These are phyloP conservation scores for Notiomystis cincta DNA, from an alignment of 2,113 vertebrate species.

Conservation along the genomic window DNA sequence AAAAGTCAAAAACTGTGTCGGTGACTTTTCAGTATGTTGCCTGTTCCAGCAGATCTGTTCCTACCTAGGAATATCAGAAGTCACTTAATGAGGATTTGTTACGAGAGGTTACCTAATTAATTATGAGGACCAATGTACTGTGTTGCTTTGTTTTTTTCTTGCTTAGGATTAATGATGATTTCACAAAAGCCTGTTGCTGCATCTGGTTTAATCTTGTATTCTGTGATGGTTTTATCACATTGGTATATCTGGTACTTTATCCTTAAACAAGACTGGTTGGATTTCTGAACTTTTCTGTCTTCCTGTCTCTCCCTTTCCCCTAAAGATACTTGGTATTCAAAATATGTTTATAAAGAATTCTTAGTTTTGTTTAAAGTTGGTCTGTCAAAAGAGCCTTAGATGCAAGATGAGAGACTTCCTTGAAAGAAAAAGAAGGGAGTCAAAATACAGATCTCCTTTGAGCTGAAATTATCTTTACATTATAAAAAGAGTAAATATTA, in stretches of 20 bases:
- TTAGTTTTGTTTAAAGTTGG: neutral
- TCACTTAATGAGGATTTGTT: neutral
- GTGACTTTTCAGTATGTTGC: neutral
- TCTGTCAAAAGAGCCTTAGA: neutral
- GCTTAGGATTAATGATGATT: neutral
- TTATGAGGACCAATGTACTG: neutral
- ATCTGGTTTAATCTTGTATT: neutral
- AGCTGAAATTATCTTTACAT: neutral
- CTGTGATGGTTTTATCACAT: neutral
- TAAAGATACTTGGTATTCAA: neutral
- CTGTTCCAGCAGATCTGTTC: neutral
- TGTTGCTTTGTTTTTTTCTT: neutral
- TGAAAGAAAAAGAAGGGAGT: neutral
- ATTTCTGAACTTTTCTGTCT: slow-evolving; percentile 2
- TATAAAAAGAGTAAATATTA: neutral
- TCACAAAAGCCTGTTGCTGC: neutral
- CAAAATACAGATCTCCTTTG: neutral
- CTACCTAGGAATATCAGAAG: neutral
- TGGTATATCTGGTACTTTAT: neutral
- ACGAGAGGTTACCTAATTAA: neutral
- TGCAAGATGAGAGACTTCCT: neutral
- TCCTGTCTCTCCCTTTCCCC: neutral
- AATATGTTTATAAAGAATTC: neutral
- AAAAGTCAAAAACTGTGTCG: neutral
- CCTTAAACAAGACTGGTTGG: neutral